These are phyloP conservation scores for Aspidoscelis tigris DNA, from an alignment of 2,113 vertebrate genomes.

Conservation along the genomic window DNA sequence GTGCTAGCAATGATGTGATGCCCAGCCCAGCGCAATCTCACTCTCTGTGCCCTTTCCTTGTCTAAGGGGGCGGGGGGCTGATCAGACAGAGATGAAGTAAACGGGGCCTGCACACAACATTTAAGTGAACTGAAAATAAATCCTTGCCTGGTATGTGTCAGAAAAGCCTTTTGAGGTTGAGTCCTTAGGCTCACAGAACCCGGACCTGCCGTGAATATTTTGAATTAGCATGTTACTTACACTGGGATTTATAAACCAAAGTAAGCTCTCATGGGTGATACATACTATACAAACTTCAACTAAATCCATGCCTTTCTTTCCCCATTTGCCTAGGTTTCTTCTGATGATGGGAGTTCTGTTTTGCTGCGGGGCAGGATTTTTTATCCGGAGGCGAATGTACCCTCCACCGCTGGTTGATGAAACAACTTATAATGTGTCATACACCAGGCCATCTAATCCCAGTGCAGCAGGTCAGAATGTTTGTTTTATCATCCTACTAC, in stretches of 20 bases:
- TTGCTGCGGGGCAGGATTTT: constrained; percentile 95
- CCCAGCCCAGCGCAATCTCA: too few species aligned
- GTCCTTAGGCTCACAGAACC: neutral
- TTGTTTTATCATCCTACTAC: neutral
- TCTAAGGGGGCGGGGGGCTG: too few species aligned
- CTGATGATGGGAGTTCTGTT: constrained; percentile 98
- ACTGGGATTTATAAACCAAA: neutral
- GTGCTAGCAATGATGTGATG: too few species aligned
- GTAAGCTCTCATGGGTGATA: neutral
- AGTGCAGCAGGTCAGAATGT: constrained; percentile 84
- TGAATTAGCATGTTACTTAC: neutral
- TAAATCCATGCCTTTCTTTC: constrained; percentile 18
- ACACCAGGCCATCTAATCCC: constrained; percentile 88
- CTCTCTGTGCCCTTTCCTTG: too few species aligned
- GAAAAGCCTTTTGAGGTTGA: neutral
- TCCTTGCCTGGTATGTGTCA: neutral
- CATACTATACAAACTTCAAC: neutral
- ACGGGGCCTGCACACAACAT: too few species aligned
- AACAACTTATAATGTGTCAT: constrained; percentile 93
- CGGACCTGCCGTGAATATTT: neutral
- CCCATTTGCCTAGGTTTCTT: constrained; percentile 83
- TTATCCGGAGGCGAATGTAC: constrained; percentile 93
- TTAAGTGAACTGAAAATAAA: neutral
- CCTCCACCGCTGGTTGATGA: constrained; percentile 91
- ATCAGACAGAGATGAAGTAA: neutral